Conservation (phyloP, 2,113 vertebrate species). For the Mesembrinibis cayennensis region DNA sequence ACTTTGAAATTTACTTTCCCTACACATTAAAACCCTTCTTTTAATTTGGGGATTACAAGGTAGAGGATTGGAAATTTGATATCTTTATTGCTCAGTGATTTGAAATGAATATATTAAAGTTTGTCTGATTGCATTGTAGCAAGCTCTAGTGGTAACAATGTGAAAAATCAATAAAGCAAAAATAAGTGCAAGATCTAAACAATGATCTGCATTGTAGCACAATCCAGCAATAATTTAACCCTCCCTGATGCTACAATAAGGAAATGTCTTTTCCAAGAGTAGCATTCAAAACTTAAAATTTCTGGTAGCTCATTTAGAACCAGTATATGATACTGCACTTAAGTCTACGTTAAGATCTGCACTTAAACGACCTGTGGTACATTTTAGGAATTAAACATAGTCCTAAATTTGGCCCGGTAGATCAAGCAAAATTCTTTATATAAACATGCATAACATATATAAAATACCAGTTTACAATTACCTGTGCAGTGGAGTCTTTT, state of each 20-base stretch:
- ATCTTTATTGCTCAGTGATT: not conserved
- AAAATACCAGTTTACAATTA: not conserved
- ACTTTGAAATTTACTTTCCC: constrained; percentile 41
- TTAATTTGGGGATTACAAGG: constrained; percentile 19
- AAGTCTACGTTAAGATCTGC: not conserved
- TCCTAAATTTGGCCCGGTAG: not conserved
- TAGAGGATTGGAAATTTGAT: not conserved
- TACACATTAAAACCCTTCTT: not conserved
- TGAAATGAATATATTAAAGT: constrained; percentile 13
- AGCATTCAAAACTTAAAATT: not conserved
- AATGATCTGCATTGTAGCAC: not conserved
- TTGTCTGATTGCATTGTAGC: constrained; percentile 40
- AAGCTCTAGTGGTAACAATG: constrained; percentile 52
- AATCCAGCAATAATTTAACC: not conserved
- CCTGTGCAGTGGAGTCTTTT: not conserved
- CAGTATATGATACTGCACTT: not conserved
- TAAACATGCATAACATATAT: not conserved
- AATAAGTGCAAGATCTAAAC: not conserved
- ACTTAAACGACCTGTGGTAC: not conserved
- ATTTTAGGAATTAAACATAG: not conserved
- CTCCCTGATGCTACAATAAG: not conserved
- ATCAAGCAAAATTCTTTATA: not conserved
- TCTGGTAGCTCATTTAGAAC: not conserved
- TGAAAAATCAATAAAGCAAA: constrained; percentile 36
- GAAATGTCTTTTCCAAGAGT: not conserved